Evolutionary conservation across 2,797 vertebrate species (phyloP), one percentile per base, ranked within the genome.

Genomic region (Phataginus tetradactyla): DNA sequence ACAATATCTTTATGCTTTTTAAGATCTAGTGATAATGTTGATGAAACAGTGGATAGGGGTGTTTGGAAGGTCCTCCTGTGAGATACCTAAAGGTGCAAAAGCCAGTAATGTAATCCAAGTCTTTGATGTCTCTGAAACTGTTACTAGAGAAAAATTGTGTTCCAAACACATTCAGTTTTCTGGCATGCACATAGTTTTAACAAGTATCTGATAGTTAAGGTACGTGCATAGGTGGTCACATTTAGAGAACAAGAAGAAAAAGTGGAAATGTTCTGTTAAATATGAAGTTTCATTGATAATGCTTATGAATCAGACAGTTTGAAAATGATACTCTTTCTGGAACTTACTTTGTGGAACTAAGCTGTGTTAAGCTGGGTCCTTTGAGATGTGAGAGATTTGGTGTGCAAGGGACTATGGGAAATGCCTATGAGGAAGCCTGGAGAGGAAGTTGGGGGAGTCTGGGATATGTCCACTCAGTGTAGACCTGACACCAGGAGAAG

Each of bases 331-430:
- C 20, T 51, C 3, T 85, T 90, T 14, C 61, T 86, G 53, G 20
- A 93, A 23, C 80, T 92, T 86, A 57, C 80, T 84, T 61, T 84
- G 29, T 86, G 61, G 72, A 74, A 37, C 32, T 68, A 86, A 42
- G 18, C 34, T 75, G 8, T 86, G 21, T 59, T 94, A 74, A 32
- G 74, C 20, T 74, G 51, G 18, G 17, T 75, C 32, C 13, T 75
- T 11, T 86, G 91, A 63, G 42, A 74, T 51, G 59, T 11, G 55
- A 86, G 55, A 61, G 20, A 3, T 86, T 57, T 78, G 39, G 11
- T 53, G 2, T 77, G 27, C 13, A 27, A 18, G n/a, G 25, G 6
- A 37, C 21, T 34, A 23, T 18, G 17, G 21, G 39, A 55, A 32
- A 11, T 61, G 68, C 37, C 37, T 25, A 0, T 10, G n/a, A 89